Base-by-base conservation (phyloP, 1,140 invertebrate species). In the Drosophila pectinifera region DNA sequence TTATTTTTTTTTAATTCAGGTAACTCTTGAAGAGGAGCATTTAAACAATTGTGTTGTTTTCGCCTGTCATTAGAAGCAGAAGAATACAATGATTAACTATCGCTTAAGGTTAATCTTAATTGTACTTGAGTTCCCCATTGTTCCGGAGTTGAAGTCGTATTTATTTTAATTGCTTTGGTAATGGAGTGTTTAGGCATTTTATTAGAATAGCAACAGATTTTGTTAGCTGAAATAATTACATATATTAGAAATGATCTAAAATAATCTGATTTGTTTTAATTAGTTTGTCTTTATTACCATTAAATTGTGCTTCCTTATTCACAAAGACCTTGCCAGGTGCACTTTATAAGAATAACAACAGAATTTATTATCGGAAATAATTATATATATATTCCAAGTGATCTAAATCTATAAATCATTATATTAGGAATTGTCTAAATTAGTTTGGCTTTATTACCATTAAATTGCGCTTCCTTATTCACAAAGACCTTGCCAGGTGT, bases 401-500 rank as follows among this genome's bases (percentile, higher is more conserved):
- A n/a, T n/a, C n/a, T n/a, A n/a, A n/a, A n/a, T n/a, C n/a, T 7
- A 3, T 49, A 4, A 13, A 18, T 31, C 6, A 13, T 10, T n/a
- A 45, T 24, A 8, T 13, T 0, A 4, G 4, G 18, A 22, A 26
- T 49, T 8, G 0, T 28, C 2, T 0, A 14, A 18, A 5, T 22
- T 39, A 24, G 7, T 16, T 53, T 14, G 4, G 2, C 7, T n/a
- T 11, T 39, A 10, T 53, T n/a, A 5, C 18, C 0, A 20, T 24
- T 18, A 7, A 39, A 26, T 1, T 5, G 6, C 8, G 4, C 14
- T 67, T 67, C 62, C 28, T 18, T 24, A n/a, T 45, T 22, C 13
- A 2, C n/a, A 49, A 64, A 26, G 41, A 72, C 74, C 54, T 63
- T 78, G 74, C 58, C 53, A 61, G 38, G 56, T 48, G 63, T 78